These are phyloP conservation scores for Felis chaus DNA, from an alignment of 2,113 vertebrate genomes.

Conservation along the genomic window DNA sequence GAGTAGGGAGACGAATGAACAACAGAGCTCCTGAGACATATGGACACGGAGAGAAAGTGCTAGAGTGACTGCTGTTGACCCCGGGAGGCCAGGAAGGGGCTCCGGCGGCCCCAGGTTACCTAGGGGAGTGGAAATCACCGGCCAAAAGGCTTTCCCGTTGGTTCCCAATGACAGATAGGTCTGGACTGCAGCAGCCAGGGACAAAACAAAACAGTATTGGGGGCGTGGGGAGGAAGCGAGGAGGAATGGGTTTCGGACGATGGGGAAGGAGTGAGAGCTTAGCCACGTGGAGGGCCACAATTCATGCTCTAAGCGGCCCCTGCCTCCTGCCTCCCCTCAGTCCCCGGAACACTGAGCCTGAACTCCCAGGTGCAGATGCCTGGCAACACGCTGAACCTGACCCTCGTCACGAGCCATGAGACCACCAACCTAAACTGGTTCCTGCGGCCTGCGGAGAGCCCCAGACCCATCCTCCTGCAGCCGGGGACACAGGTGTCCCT, in stretches of 20 bases:
- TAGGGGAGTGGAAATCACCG: background rate
- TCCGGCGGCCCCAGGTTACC: background rate
- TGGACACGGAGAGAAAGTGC: background rate
- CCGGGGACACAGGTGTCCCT: slow-evolving; percentile 60
- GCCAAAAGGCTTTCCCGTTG: background rate
- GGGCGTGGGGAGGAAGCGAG: background rate
- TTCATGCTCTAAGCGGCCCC: background rate
- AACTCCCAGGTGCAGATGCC: background rate
- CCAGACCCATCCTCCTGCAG: background rate
- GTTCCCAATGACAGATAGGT: background rate
- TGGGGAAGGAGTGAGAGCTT: background rate
- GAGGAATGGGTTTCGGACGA: background rate
- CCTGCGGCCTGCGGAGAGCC: background rate
- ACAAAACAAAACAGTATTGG: background rate
- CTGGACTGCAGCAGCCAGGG: background rate
- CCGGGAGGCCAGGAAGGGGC: background rate
- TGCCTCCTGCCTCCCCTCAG: slow-evolving; percentile 45
- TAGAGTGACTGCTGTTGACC: background rate
- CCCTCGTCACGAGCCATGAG: slow-evolving; percentile 1
- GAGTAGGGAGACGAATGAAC: background rate
- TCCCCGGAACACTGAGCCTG: slow-evolving; percentile 29
- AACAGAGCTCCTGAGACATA: background rate
- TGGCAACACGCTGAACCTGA: slow-evolving; percentile 33
- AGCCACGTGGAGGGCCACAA: background rate
- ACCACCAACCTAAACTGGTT: slow-evolving; percentile 63